Evolutionary conservation across 2,113 vertebrate genomes (phyloP), one percentile per base, ranked within the genome.

Genomic region (Mormoops blainvillei): DNA sequence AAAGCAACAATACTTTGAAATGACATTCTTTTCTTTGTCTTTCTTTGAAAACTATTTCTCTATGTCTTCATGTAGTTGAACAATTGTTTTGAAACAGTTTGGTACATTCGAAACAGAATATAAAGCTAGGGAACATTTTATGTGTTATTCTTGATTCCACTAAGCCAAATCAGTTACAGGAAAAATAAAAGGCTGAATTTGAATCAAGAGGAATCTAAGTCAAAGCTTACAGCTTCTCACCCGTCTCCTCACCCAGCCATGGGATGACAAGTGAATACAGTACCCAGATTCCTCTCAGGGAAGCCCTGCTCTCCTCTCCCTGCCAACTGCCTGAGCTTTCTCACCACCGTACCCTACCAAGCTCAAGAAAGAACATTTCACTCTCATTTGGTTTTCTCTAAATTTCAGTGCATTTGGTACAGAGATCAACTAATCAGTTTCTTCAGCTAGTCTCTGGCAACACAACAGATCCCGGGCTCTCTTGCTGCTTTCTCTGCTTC

Each of bases 301-400:
- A 19, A 1, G 5, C 48, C 1, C 0, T 52, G 1, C 22, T 31
- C 22, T 31, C 15, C 4, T 43, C 33, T 54, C 31, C 10, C 6
- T 12, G 7, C 3, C 19, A 71, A 7, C 36, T 54, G 14, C 31
- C 28, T 22, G 41, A 1, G 26, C 5, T 50, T 4, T 2, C 11
- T 63, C n/a, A 31, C 38, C n/a, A 50, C 5, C 61, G 24, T 10
- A 38, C 3, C 18, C 41, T 48, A 33, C n/a, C 18, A 33, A 61
- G 10, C 10, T 33, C 81, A 77, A 18, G 33, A 41, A 15, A 70
- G 4, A 4, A n/a, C 0, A 24, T 14, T 24, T n/a, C 16, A 52
- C 14, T 56, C 33, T 50, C 9, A 2, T 22, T 3, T 77, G 26
- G 4, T 33, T 89, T 74, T 68, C 33, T 24, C 6, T 50, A 43